Evolutionary conservation across 1,140 invertebrate genomes (phyloP), one percentile per base, ranked within the genome.

Genomic region (Eufriesea mexicana): DNA sequence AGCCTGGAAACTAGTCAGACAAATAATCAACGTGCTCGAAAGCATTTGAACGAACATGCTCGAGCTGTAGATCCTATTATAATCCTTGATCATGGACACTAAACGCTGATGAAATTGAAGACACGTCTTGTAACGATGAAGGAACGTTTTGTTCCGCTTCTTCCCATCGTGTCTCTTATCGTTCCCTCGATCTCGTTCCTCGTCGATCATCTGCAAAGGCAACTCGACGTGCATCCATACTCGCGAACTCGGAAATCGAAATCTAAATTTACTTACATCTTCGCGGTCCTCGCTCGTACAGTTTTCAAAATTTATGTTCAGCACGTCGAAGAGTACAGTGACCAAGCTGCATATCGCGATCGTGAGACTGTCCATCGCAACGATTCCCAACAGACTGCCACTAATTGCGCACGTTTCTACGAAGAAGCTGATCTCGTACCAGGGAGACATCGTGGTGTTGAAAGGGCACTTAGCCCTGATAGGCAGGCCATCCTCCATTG

Each of bases 11-110:
- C 90, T 85, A 23, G 86, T 86, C 55, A 91, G 83, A 66, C 90
- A 91, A 84, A 91, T 91, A 64, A 91, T 90, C 61, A 79, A 83
- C 18, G 80, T 88, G 54, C 91, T 91, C 20, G 86, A 89, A 16
- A 88, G 66, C 74, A 92, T 84, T 70, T 91, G 91, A 61, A 88
- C 66, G 64, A 91, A 86, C 89, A 89, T 87, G 35, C 85, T 85
- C n/a, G 74, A 73, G 78, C 71, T 90, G 51, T 86, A 92, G 6
- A 88, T 20, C n/a, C 80, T 47, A 71, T 92, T 91, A 45, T 90
- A 86, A 45, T 89, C 85, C 18, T 86, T 75, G 35, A 87, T 74
- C 57, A 85, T 67, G 2, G n/a, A 23, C 23, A 89, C 74, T 35
- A 91, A 62, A 66, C 86, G 54, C 64, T 92, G 90, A 88, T 92